These are phyloP conservation scores for Lasaia peninsularis DNA, from an alignment of 1,140 invertebrate genomes.

Conservation along the genomic window DNA sequence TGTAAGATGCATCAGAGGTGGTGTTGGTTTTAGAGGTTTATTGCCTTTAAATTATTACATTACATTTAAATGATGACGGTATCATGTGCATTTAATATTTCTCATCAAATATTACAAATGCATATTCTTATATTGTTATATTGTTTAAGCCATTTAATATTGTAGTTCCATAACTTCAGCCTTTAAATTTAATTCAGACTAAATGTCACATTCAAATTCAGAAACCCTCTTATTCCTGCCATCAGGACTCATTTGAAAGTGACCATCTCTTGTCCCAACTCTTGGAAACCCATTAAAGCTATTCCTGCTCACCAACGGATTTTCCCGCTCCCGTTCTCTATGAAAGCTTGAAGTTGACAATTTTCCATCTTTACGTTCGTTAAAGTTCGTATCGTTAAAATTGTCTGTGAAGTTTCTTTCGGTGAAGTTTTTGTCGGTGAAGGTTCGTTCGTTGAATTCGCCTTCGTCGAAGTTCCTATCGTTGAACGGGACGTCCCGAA, in stretches of 20 bases:
- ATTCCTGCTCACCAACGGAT: slow-evolving; percentile 66
- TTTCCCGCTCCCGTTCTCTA: slow-evolving; percentile 64
- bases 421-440: slow-evolving; percentile 47
- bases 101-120: not conserved
- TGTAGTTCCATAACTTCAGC: not conserved
- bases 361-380: slow-evolving; percentile 65
- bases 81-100: too few species aligned
- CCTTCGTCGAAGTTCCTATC: slow-evolving; percentile 52
- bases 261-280: slow-evolving; percentile 51
- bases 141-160: not conserved
- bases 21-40: too few species aligned
- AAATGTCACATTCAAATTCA: slow-evolving; percentile 80
- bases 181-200: slow-evolving; percentile 1
- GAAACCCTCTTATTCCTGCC: slow-evolving; percentile 76
- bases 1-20: too few species aligned
- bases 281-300: slow-evolving; percentile 69
- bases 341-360: slow-evolving; percentile 71
- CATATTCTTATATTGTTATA: too few species aligned
- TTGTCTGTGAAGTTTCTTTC: slow-evolving; percentile 48
- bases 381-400: slow-evolving; percentile 61
- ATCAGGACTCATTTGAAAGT: slow-evolving; percentile 63
- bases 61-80: too few species aligned
- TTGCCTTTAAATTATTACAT: too few species aligned
- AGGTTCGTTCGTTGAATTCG: slow-evolving; percentile 55
- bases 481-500: slow-evolving; percentile 58